Evolutionary conservation across 2,888 invertebrate species (phyloP), one percentile per base, ranked within the genome.

Genomic region (Ceraclea dissimilis): DNA sequence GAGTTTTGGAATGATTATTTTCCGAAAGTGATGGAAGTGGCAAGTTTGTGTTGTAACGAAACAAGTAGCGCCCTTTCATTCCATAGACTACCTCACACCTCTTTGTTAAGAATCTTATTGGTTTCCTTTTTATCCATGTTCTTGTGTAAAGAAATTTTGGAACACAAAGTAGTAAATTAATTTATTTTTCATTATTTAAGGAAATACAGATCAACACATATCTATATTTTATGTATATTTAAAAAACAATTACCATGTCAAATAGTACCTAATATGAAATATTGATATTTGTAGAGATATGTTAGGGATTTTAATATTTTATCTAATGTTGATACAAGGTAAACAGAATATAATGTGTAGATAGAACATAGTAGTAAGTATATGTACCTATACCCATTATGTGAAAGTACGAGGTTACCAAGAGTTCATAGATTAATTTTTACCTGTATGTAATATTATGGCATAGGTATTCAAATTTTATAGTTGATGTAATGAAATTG

Each of bases 1-100:
- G 84, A 85, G 60, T 91, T 91, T 71, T 91, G 91, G 91, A 88
- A 89, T 64, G 83, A 86, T 60, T 89, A 89, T 68, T 91, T 88
- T 67, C 90, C 90, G 0, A 85, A 81, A 70, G 82, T 90, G 43
- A 72, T 88, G 11, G 81, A 83, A 65, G 82, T 86, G 60, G 84
- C 88, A 1, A 83, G 82, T 2, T 83, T 84, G 65, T 90, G 90
- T 67, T 91, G 90, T 66, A 87, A 88, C 67, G 78, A 78, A 59
- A 70, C 70, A 16, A 68, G 69, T 2, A 49, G 54, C 2, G 56
- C 33, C 11, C 34, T 47, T 33, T 53, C 57, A 22, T 48, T 54
- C 26, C 34, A 44, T 2, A 51, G 54, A 22, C 48, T 57, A 26
- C 19, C 51, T 11, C 49, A 56, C 43, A 22, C 44, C 22, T 46